These are phyloP conservation scores for Sebastolobus altivelis DNA, from an alignment of 2,797 vertebrate species.

Conservation along the genomic window DNA sequence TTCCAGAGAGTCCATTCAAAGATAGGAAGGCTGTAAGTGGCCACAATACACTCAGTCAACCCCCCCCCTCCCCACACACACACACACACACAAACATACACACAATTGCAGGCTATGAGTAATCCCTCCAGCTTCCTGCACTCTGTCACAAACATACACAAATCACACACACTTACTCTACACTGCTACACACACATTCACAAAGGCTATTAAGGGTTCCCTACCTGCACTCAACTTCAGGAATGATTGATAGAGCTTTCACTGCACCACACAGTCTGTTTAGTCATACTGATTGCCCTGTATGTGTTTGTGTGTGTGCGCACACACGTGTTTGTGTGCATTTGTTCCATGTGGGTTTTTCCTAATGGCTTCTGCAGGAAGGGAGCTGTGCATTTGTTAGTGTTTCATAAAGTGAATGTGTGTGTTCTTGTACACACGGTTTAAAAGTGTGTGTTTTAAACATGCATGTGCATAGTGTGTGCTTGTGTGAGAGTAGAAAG, in stretches of 20 bases:
- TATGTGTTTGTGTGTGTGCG: neutral
- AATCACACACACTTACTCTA: constrained; percentile 24
- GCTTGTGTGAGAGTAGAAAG: no score
- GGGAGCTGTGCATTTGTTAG: constrained; percentile 1
- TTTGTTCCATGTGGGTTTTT: constrained; percentile 13
- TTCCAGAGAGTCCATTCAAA: constrained; percentile 8
- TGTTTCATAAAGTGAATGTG: neutral
- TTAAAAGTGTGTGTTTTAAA: neutral
- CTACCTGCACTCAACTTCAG: constrained; percentile 60
- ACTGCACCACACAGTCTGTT: constrained; percentile 62
- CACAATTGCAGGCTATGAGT: constrained; percentile 23
- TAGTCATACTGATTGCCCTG: constrained; percentile 67
- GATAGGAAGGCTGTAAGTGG: constrained; percentile 11
- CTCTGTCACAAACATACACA: constrained; percentile 21
- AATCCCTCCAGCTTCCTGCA: constrained; percentile 17
- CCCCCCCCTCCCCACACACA: neutral
- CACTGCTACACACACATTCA: constrained; percentile 34
- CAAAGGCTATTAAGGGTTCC: constrained; percentile 55
- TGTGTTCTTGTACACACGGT: neutral
- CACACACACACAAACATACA: constrained; percentile 7
- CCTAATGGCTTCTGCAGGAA: constrained; percentile 8
- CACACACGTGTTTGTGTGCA: constrained; percentile 6
- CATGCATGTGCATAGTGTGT: neutral
- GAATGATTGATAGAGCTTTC: constrained; percentile 73
- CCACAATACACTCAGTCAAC: neutral